Conservation (phyloP, 2,797 vertebrate species). For the Clarias laeviceps region DNA sequence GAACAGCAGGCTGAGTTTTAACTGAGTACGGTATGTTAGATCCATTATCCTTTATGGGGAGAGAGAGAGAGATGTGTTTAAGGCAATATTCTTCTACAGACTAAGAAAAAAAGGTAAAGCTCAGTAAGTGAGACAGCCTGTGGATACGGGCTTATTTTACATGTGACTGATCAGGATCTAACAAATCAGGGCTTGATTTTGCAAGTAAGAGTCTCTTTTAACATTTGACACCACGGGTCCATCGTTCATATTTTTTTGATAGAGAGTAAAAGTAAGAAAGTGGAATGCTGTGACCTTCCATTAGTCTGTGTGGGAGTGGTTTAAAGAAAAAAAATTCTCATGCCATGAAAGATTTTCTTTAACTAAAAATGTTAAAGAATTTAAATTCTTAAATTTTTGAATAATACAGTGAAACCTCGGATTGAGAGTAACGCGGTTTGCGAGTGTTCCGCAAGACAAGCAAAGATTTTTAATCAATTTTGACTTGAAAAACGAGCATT, state of each 20-base stretch:
- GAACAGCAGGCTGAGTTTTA: constrained; percentile 85
- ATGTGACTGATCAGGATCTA: not conserved
- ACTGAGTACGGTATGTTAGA: constrained; percentile 76
- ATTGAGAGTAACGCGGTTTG: no score
- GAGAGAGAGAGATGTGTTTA: not conserved
- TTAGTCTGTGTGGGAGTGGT: not conserved
- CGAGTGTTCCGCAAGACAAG: no score
- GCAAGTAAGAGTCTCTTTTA: not conserved
- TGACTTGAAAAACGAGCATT: no score
- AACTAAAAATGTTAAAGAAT: not conserved
- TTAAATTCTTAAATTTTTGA: not conserved
- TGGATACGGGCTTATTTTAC: not conserved
- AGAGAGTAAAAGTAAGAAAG: not conserved
- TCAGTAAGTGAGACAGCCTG: not conserved
- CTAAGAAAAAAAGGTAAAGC: not conserved
- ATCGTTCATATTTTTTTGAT: not conserved
- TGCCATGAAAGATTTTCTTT: not conserved
- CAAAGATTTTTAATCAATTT: no score
- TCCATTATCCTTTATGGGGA: constrained; percentile 33
- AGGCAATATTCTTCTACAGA: not conserved
- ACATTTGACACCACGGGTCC: not conserved
- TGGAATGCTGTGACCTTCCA: not conserved
- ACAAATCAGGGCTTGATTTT: not conserved
- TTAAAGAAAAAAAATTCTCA: not conserved
- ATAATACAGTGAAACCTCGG: not conserved